Base-by-base conservation (phyloP, 2,888 invertebrate species). In the Parascotia fuliginaria region DNA sequence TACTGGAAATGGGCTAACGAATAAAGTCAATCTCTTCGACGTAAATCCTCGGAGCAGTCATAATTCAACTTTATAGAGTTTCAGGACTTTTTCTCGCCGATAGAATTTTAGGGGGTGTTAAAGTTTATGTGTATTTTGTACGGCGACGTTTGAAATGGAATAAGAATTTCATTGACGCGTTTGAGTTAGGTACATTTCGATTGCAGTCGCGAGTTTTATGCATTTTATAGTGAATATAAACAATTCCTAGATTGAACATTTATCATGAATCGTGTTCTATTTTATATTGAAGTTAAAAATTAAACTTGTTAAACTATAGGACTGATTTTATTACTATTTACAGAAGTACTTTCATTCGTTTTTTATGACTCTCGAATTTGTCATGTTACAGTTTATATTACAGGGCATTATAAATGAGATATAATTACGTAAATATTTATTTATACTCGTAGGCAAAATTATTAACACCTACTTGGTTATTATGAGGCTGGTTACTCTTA, bases 51-150 rank as follows among this genome's bases (percentile, higher is more conserved):
- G 67, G 67, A 79, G 76, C 75, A 78, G 79, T 82, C 80, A 83
- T 89, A 88, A 87, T 78, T 90, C 84, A 89, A 81, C 75, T 87
- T 87, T 85, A 87, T 88, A 79, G 87, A 86, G 85, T 85, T 86
- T 77, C 63, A 74, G 78, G 78, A 81, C 63, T 75, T 75, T 70
- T 74, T 75, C n/a, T n/a, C 57, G 59, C 31, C 61, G 62, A 70
- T 65, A 66, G 61, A 68, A 69, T 72, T 77, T 77, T 65, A 71
- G 72, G 56, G 63, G 60, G 66, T 66, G 61, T 79, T 86, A 79
- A 82, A 75, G 69, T 77, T 83, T 77, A 77, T 62, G 53, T 46
- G 50, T 52, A 44, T 56, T 55, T 55, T 60, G 50, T 49, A 31
- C 31, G 31, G 45, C 40, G 52, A 56, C 32, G 55, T 46, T 55